These are phyloP conservation scores for Cheilosia scutellata DNA, from an alignment of 2,888 invertebrate genomes.

Conservation along the genomic window DNA sequence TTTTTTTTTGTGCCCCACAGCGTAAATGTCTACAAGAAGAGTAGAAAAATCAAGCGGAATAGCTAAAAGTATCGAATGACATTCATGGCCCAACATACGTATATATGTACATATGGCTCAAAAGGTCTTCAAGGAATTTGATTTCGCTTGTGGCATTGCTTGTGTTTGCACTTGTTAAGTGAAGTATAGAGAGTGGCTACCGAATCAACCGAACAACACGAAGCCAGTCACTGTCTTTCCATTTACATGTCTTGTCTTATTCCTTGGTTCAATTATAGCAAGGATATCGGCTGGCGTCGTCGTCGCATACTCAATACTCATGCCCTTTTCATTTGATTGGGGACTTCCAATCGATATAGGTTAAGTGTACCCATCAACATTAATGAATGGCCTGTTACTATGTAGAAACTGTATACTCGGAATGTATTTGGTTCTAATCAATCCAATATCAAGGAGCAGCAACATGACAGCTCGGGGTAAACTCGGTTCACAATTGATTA, in stretches of 20 bases:
- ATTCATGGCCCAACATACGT: constrained; percentile 44
- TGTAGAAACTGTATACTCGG: constrained; percentile 58
- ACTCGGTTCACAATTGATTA: constrained; percentile 70
- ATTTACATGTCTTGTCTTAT: constrained; percentile 68
- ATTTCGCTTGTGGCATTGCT: constrained; percentile 50
- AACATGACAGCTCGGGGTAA: constrained; percentile 72
- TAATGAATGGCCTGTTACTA: constrained; percentile 71
- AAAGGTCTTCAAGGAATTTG: constrained; percentile 52
- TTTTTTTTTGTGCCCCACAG: neutral
- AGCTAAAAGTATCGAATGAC: constrained; percentile 57
- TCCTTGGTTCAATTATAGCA: constrained; percentile 67
- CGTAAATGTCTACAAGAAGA: constrained; percentile 13
- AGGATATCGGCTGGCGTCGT: constrained; percentile 38
- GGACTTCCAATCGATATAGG: constrained; percentile 65
- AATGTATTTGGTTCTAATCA: constrained; percentile 69
- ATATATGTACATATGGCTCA: neutral
- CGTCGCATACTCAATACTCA: constrained; percentile 13
- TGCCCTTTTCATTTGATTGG: constrained; percentile 44
- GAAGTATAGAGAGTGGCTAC: constrained; percentile 42
- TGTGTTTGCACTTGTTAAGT: constrained; percentile 50
- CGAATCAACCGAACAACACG: neutral
- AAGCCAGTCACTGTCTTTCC: constrained; percentile 26
- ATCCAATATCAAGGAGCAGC: constrained; percentile 65
- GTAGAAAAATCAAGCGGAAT: constrained; percentile 42
- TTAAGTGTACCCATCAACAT: constrained; percentile 68